Percentiles rank a stretch among this genome's conserved stretches.
These are phyloP conservation scores for Drosophila nasuta DNA, from an alignment of 1,140 invertebrate species.

Conservation along the genomic window DNA sequence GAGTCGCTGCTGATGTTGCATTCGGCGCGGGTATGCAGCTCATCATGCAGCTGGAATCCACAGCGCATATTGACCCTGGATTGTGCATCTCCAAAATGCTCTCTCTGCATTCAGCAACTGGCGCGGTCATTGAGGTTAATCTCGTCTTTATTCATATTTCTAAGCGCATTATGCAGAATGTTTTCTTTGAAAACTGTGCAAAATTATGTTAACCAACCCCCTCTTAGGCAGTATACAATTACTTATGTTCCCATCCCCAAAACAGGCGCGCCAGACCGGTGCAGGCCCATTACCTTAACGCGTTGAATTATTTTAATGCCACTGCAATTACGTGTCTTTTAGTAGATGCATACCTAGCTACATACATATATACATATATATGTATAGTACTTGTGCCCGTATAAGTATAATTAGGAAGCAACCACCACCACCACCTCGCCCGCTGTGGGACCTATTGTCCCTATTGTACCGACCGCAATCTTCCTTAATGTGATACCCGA, in stretches of 20 bases:
- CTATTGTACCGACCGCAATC: no score
- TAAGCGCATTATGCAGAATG: slow-evolving; percentile 71
- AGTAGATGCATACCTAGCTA: background rate
- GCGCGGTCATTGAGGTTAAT: slow-evolving; percentile 68
- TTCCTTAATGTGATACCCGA: no score
- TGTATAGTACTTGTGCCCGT: no score
- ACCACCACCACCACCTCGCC: no score
- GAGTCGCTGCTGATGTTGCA: slow-evolving; percentile 19
- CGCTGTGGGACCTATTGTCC: no score
- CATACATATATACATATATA: background rate
- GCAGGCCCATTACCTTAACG: slow-evolving; percentile 30
- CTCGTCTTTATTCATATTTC: slow-evolving; percentile 74
- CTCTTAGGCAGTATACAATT: background rate
- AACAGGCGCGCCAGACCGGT: background rate
- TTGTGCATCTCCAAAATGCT: slow-evolving; percentile 8
- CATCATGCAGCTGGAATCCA: slow-evolving; percentile 63
- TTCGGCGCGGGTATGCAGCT: slow-evolving; percentile 69
- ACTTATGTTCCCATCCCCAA: background rate
- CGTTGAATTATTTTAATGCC: slow-evolving; percentile 73
- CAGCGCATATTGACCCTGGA: slow-evolving; percentile 19
- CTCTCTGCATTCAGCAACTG: slow-evolving; percentile 40
- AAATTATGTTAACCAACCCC: slow-evolving; percentile 70
- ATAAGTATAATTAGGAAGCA: no score
- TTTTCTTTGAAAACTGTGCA: slow-evolving; percentile 64
- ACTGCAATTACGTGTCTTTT: slow-evolving; percentile 60